Percentiles rank a stretch among this genome's conserved stretches.
These are phyloP conservation scores for Eunapius fragilis DNA, from an alignment of 37 sponge, comb jelly and placozoan genomes.

Conservation along the genomic window DNA sequence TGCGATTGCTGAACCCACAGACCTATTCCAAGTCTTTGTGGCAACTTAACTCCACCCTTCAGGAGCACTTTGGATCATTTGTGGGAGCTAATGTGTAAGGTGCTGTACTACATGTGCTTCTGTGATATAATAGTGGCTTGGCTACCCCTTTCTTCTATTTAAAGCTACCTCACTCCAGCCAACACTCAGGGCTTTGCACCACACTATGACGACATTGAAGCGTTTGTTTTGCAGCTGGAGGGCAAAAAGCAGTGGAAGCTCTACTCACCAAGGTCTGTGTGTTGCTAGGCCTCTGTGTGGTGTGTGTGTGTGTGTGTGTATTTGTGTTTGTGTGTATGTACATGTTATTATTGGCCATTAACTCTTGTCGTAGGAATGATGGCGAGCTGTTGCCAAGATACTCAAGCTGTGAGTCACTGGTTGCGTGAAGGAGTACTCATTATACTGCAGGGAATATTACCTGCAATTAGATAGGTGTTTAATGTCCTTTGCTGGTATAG, in stretches of 20 bases:
- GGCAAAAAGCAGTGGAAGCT: slow-evolving; percentile 96
- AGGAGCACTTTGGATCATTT: slow-evolving; percentile 85
- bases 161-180: slow-evolving; percentile 93
- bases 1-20: slow-evolving; percentile 94
- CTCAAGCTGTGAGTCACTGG: slow-evolving; percentile 62
- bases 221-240: slow-evolving; percentile 97
- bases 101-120: not conserved
- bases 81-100: slow-evolving; percentile 94
- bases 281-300: not conserved
- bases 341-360: too few species aligned
- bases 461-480: too few species aligned
- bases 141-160: not conserved
- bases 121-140: not conserved
- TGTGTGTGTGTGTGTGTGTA: not conserved
- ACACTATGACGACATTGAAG: slow-evolving; percentile 99
- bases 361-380: slow-evolving; percentile 41
- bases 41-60: slow-evolving; percentile 82
- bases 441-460: too few species aligned
- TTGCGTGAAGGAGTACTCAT: not conserved
- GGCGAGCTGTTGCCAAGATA: slow-evolving; percentile 45
- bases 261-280: slow-evolving; percentile 80
- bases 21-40: slow-evolving; percentile 83
- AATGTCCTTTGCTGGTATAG: too few species aligned
- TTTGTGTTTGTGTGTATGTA: not conserved
- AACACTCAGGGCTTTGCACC: slow-evolving; percentile 98